A percentile compares a stretch with the other conserved stretches of the same genome.
phyloP scores from a whole-genome alignment of 2,113 vertebrate species.

The Synodontis membranacea region DNA sequence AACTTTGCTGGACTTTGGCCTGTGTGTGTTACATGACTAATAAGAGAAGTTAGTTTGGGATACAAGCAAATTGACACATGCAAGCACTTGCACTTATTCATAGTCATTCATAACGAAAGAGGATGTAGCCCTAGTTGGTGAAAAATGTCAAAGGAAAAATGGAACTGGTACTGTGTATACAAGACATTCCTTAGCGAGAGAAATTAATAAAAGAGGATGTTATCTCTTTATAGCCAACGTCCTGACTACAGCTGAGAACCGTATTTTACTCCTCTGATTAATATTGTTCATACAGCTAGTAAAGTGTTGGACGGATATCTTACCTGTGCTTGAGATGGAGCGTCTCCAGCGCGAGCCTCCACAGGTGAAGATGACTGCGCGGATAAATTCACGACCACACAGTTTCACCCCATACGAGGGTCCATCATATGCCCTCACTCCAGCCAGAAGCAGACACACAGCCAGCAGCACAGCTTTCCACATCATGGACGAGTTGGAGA shows the following conservation, averaged over 20 bases:
- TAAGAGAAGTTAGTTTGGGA: not conserved
- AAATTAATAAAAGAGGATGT: conserved; percentile 8
- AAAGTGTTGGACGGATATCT: conserved; percentile 39
- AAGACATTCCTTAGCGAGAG: not conserved
- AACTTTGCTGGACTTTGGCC: not conserved
- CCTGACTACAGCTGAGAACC: not conserved
- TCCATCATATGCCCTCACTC: conserved; percentile 63
- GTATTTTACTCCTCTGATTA: not conserved
- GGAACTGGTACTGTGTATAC: not conserved
- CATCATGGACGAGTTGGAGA: conserved; percentile 56
- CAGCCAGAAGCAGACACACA: conserved; percentile 70
- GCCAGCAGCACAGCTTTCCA: conserved; percentile 67
- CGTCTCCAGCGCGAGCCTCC: conserved; percentile 84
- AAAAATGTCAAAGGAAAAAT: not conserved
- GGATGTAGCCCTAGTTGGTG: conserved; percentile 4
- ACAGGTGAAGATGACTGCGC: conserved; percentile 84
- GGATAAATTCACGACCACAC: conserved; percentile 85
- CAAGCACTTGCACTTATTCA: not conserved
- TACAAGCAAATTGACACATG: not conserved
- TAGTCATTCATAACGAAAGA: not conserved
- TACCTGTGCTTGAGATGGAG: conserved; percentile 66
- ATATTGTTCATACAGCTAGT: not conserved
- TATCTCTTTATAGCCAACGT: not conserved
- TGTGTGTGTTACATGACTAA: not conserved
- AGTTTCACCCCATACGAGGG: conserved; percentile 79